These are phyloP conservation scores for Laterallus jamaicensis DNA, from an alignment of 2,113 vertebrate species.

Conservation along the genomic window DNA sequence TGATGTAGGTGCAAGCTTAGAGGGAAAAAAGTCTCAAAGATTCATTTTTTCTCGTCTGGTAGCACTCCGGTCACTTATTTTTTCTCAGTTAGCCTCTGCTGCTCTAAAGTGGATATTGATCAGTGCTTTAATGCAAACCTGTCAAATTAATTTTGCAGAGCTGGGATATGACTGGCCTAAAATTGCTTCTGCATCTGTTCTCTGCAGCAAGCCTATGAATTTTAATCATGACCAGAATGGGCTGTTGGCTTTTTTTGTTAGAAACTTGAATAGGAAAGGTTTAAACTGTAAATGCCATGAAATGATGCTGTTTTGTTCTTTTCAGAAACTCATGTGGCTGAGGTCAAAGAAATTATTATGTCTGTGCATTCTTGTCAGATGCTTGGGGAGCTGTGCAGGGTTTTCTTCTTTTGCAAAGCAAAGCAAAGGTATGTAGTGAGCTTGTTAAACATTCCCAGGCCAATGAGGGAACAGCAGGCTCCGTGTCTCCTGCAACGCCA, in stretches of 20 bases:
- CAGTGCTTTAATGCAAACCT: too few species aligned
- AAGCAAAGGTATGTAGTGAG: constrained; percentile 42
- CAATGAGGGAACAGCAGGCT: constrained; percentile 48
- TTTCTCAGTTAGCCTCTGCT: constrained; percentile 97
- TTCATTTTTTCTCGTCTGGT: constrained; percentile 99
- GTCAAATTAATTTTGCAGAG: too few species aligned
- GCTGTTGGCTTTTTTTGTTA: constrained; percentile 86
- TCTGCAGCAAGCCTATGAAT: constrained; percentile 90
- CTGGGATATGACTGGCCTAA: too few species aligned
- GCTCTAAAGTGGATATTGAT: constrained; percentile 89
- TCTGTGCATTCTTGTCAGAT: constrained; percentile 80
- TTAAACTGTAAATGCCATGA: constrained; percentile 89
- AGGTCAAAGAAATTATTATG: constrained; percentile 90
- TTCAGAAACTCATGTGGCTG: constrained; percentile 81
- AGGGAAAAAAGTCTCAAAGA: constrained; percentile 92
- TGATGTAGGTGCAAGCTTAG: constrained; percentile 95
- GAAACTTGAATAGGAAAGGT: constrained; percentile 88
- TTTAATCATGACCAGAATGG: constrained; percentile 95
- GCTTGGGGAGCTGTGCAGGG: constrained; percentile 68
- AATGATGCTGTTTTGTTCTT: constrained; percentile 88
- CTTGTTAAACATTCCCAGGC: constrained; percentile 57
- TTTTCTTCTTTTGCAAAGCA: constrained; percentile 57
- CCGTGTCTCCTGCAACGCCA: constrained; percentile 5
- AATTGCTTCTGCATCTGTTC: too few species aligned
- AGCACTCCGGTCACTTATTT: constrained; percentile 95